Percentiles rank a stretch among this genome's conserved stretches.
These are phyloP conservation scores for Andrena trimmerana DNA, from an alignment of 2,888 invertebrate genomes.

Conservation along the genomic window DNA sequence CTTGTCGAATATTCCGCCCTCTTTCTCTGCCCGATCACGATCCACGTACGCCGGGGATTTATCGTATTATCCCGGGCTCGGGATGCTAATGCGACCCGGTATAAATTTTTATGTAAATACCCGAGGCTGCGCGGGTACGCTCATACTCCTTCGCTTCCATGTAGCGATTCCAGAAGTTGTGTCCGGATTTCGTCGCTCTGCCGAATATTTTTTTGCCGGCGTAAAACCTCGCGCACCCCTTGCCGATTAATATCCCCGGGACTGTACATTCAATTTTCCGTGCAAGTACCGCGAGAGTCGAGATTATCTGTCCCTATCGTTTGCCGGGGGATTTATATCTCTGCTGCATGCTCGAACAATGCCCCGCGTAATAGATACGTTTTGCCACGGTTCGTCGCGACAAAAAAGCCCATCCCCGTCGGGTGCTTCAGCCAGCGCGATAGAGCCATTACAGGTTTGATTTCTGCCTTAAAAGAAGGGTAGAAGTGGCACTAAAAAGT, in stretches of 20 bases:
- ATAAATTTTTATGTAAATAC: constrained; percentile 58
- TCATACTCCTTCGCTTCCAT: neutral
- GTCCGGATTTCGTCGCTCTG: neutral
- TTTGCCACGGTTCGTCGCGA: constrained; percentile 16
- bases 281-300: neutral
- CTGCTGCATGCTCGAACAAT: neutral
- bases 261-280: constrained; percentile 30
- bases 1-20: constrained; percentile 66
- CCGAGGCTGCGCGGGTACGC: constrained; percentile 3
- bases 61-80: constrained; percentile 54
- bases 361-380: constrained; percentile 42
- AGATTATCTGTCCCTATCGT: constrained; percentile 32
- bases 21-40: constrained; percentile 60
- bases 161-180: constrained; percentile 22
- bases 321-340: constrained; percentile 32
- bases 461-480: constrained; percentile 67
- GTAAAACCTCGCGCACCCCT: neutral
- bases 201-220: neutral
- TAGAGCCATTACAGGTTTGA: constrained; percentile 73
- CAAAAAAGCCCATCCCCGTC: constrained; percentile 24
- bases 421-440: constrained; percentile 43
- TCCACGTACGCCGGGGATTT: constrained; percentile 53
- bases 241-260: constrained; percentile 14
- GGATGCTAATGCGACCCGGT: constrained; percentile 59
- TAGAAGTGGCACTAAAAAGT: constrained; percentile 71